Percentiles rank a stretch among this genome's conserved stretches.
Conservation (phyloP, 2,113 vertebrate species). For the Neotoma lepida region DNA sequence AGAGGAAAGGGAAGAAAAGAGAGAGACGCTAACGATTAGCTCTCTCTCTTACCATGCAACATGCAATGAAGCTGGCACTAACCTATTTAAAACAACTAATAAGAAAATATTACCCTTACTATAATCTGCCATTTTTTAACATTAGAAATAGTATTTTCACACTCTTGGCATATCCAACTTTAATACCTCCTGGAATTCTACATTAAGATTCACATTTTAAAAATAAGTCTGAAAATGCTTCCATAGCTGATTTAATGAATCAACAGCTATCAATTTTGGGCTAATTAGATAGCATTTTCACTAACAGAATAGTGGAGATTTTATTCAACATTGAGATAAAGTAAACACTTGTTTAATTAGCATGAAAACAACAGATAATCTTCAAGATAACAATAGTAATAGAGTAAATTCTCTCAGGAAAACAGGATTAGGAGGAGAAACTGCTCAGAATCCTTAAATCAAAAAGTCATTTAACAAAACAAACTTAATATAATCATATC, state of each 20-base stretch:
- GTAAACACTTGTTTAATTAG: slow-evolving; percentile 85
- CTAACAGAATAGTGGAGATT: slow-evolving; percentile 74
- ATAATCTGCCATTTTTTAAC: slow-evolving; percentile 81
- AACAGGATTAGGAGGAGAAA: slow-evolving; percentile 85
- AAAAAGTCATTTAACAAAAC: slow-evolving; percentile 88
- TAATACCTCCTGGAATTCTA: slow-evolving; percentile 70
- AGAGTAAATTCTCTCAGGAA: slow-evolving; percentile 83
- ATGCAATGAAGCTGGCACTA: slow-evolving; percentile 91
- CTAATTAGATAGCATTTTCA: slow-evolving; percentile 78
- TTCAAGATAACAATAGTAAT: slow-evolving; percentile 86
- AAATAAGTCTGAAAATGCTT: slow-evolving; percentile 68
- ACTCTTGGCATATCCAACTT: slow-evolving; percentile 74
- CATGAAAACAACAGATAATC: slow-evolving; percentile 86
- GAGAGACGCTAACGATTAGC: slow-evolving; percentile 96
- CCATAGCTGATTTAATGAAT: slow-evolving; percentile 74
- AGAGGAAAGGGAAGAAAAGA: slow-evolving; percentile 91
- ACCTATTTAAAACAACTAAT: slow-evolving; percentile 83
- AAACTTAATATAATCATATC: slow-evolving; percentile 87
- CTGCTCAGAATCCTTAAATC: slow-evolving; percentile 86
- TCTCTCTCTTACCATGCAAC: slow-evolving; percentile 93
- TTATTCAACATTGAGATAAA: slow-evolving; percentile 78
- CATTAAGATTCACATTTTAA: slow-evolving; percentile 62
- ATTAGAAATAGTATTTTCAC: slow-evolving; percentile 64
- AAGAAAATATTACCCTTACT: slow-evolving; percentile 75
- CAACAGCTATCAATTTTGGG: slow-evolving; percentile 73